Base-by-base conservation (phyloP, 1,140 invertebrate genomes). In the Stratiolaelaps scimitus region DNA sequence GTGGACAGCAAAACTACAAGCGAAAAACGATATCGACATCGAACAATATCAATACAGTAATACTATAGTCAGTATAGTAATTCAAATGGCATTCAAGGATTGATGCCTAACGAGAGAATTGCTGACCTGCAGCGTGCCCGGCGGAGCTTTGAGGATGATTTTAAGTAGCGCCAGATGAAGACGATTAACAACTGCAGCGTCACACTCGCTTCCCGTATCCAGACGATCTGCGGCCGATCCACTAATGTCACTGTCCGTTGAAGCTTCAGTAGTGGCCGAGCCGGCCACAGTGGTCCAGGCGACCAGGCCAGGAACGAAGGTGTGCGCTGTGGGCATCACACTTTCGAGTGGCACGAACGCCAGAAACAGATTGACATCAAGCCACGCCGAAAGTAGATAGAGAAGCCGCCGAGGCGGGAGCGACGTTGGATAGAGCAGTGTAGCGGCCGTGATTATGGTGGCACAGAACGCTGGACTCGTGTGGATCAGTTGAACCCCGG, bases 401-500 rank as follows among this genome's bases (percentile, higher is more conserved):
- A 60, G 53, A 19, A 60, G 20, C 2, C 26, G 26, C 53, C 13
- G n/a, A 10, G 53, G 53, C 2, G 53, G 53, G 23, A 60, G 53
- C 17, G 26, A 34, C 23, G 34, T 60, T 6, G 53, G 23, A 34
- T 60, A 60, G 4, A 60, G 26, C 17, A 60, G 26, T 1, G 53
- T 60, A 1, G 53, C 34, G 1, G 53, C 23, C 26, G 53, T 60
- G 4, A 60, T 10, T 5, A 60, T 29, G 1, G 53, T 60, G 15
- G 53, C 53, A 34, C 53, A 60, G 20, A 60, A 60, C 10, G 53
- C 53, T 26, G 53, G 53, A 23, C 53, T 60, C 20, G 53, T 60
- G 15, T 60, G 26, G 23, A 60, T 23, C 10, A 60, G 23, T 10
- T 40, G 34, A 40, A 40, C 34, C 10, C 34, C 34, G 34, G 34